Base-by-base conservation (phyloP, 2,888 invertebrate genomes). In the Luperina nickerlii region DNA sequence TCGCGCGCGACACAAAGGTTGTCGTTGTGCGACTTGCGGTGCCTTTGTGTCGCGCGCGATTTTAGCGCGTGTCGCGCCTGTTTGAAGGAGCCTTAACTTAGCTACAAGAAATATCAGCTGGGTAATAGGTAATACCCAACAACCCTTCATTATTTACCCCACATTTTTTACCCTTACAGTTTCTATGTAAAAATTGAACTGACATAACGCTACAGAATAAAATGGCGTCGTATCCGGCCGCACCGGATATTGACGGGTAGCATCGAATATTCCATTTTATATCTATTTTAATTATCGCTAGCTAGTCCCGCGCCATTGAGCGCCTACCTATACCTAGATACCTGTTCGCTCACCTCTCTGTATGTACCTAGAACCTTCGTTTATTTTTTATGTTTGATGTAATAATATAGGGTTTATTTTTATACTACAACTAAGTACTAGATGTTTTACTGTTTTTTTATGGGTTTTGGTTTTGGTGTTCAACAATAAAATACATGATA, bases 231-330 rank as follows among this genome's bases (percentile, higher is more conserved):
- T 84, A 84, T 91, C 91, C 92, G 90, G 87, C 90, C 93, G 91
- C 91, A 87, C 90, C 94, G 94, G 94, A 95, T 94, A 96, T 95
- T 95, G 94, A 92, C 90, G 90, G 88, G 91, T 89, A 92, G 90
- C 93, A 93, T 94, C 91, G 95, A 94, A 95, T 95, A 95, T 95
- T 94, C 94, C 94, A 95, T 95, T 96, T 94, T 94, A 94, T 96
- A 96, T 96, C 95, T 94, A 92, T 92, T 92, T 96, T 96, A 96
- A 96, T 96, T 96, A 96, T 96, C 95, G 94, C 90, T 92, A 89
- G 91, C 92, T 90, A 91, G 94, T 93, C 92, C 91, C 91, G 93
- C 92, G 88, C 92, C 94, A 93, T 92, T 93, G 94, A 92, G 77
- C 82, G 79, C 77, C 68, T 86, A 89, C 79, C 78, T 74, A 77